Evolutionary conservation across 2,113 vertebrate species (phyloP).

Genomic region (Bubo scandiacus): DNA sequence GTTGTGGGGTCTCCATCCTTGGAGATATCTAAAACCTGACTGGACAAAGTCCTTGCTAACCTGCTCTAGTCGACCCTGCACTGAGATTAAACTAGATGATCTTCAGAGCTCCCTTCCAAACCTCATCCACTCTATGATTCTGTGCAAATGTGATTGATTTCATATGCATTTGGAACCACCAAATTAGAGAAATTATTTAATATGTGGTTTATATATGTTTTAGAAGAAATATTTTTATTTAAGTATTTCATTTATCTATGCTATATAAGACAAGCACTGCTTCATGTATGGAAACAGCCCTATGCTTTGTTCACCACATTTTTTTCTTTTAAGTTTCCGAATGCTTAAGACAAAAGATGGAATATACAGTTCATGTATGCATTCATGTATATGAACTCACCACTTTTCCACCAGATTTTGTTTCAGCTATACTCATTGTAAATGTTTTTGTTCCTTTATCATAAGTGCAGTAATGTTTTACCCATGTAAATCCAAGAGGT

Average conservation of each 20-base stretch:
- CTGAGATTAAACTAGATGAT: neutral
- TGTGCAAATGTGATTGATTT: neutral
- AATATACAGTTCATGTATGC: neutral
- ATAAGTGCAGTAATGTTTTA: constrained; percentile 95
- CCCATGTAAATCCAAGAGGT: constrained; percentile 94
- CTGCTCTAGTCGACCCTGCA: neutral
- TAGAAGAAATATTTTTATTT: neutral
- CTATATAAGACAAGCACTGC: neutral
- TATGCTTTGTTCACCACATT: neutral
- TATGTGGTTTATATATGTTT: neutral
- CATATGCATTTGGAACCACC: neutral
- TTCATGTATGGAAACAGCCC: neutral
- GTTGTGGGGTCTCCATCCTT: neutral
- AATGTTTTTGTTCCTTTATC: constrained; percentile 94
- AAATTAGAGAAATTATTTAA: neutral
- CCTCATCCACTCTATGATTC: neutral
- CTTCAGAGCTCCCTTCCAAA: neutral
- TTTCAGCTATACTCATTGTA: constrained; percentile 90
- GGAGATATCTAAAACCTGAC: neutral
- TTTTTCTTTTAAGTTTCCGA: neutral
- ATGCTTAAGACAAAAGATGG: neutral
- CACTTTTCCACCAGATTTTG: constrained; percentile 91
- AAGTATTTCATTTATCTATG: neutral
- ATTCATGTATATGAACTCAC: constrained; percentile 66
- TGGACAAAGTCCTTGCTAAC: neutral